Percentiles rank a stretch among this genome's conserved stretches.
Evolutionary conservation across 2,113 vertebrate species (phyloP).

Genomic region (Columba janthina): DNA sequence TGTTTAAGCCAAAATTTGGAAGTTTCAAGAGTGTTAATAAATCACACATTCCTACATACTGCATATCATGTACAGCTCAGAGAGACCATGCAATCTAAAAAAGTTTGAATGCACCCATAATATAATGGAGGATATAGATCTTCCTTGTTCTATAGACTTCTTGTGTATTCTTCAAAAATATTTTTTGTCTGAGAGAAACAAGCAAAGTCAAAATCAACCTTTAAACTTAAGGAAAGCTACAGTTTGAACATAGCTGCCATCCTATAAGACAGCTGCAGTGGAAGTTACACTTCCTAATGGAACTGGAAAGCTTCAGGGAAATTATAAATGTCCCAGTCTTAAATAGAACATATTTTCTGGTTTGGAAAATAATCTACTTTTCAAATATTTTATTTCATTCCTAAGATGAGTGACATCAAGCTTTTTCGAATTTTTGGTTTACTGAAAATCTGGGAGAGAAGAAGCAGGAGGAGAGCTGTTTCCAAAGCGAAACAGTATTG

Average conservation of each 20-base stretch:
- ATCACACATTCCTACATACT: neutral
- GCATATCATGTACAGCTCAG: neutral
- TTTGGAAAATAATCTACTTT: neutral
- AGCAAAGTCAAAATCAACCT: neutral
- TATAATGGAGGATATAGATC: neutral
- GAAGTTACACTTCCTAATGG: neutral
- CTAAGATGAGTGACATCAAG: neutral
- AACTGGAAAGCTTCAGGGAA: neutral
- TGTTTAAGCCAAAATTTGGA: neutral
- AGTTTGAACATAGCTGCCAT: neutral
- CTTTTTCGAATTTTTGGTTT: neutral
- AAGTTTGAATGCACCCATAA: neutral
- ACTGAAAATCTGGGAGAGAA: neutral
- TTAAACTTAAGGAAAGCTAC: neutral
- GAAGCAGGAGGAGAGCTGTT: neutral
- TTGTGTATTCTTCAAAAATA: neutral
- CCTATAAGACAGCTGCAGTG: neutral
- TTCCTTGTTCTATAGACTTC: neutral
- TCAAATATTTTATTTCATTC: neutral
- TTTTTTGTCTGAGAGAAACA: neutral
- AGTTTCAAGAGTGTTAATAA: neutral
- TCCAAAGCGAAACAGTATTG: neutral
- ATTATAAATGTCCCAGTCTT: neutral
- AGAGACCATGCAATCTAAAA: neutral
- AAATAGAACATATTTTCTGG: neutral